phyloP scores from a whole-genome alignment of 2,888 invertebrate species.

The Tryphoninae sp. region DNA sequence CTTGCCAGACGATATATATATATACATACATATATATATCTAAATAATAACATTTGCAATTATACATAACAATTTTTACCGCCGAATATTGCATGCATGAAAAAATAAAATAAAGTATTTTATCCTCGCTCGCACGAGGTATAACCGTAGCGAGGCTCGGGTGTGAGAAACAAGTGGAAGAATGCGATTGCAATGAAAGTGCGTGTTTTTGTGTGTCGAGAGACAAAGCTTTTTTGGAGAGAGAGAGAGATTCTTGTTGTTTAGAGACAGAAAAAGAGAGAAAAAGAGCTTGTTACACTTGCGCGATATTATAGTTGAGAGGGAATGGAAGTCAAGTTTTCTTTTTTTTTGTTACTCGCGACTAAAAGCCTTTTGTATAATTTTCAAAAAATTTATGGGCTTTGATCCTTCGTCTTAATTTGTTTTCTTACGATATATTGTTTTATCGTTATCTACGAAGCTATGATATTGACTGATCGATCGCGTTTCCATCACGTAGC shows the following conservation, averaged over 20 bases:
- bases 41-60: constrained; percentile 48
- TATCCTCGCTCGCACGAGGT: constrained; percentile 49
- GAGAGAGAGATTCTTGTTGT: constrained; percentile 14
- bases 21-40: constrained; percentile 17
- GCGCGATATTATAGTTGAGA: constrained; percentile 25
- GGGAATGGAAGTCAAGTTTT: constrained; percentile 2
- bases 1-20: constrained; percentile 49
- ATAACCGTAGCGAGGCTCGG: constrained; percentile 12
- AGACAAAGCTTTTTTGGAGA: constrained; percentile 41
- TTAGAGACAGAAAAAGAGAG: constrained; percentile 20
- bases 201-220: constrained; percentile 21
- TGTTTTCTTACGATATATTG: constrained; percentile 29
- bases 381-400: background rate
- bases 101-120: constrained; percentile 48
- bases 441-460: constrained; percentile 31
- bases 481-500: constrained; percentile 38
- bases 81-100: constrained; percentile 61
- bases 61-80: constrained; percentile 54
- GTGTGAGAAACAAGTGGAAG: constrained; percentile 30
- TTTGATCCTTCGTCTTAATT: constrained; percentile 32
- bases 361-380: background rate
- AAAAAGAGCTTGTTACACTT: constrained; percentile 41
- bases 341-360: background rate
- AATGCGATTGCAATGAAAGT: constrained; percentile 38
- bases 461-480: constrained; percentile 36